phyloP scores from a whole-genome alignment of 2,113 vertebrate genomes.

The Megaceryle torquata region DNA sequence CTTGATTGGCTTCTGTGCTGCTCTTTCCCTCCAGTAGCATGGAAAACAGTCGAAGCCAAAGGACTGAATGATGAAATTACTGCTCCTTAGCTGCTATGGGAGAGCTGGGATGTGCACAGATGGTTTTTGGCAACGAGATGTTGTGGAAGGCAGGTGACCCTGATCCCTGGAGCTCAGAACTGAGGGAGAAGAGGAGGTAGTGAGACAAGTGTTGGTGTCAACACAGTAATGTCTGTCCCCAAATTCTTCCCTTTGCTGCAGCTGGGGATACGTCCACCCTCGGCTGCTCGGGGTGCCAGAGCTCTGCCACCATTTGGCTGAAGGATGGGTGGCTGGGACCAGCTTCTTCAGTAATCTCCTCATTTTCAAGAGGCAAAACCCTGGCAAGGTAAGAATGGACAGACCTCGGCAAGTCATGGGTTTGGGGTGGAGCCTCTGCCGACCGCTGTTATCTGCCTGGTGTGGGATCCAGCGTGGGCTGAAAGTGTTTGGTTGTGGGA shows the following conservation, averaged over 20 bases:
- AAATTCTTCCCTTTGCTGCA: constrained; percentile 41
- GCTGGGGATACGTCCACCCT: constrained; percentile 94
- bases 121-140: background rate
- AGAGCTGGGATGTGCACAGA: background rate
- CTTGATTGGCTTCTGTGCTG: background rate
- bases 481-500: accelerated
- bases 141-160: background rate
- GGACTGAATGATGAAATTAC: background rate
- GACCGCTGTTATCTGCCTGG: background rate
- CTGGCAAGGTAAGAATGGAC: constrained; percentile 86
- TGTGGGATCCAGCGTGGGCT: background rate
- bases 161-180: background rate
- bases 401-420: background rate
- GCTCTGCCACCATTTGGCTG: constrained; percentile 89
- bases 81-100: background rate
- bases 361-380: constrained; percentile 87
- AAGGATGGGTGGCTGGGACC: constrained; percentile 84
- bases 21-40: background rate
- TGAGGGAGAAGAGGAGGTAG: background rate
- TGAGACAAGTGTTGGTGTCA: background rate
- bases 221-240: background rate
- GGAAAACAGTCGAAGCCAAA: background rate
- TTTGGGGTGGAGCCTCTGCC: background rate
- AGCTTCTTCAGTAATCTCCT: constrained; percentile 78
- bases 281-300: constrained; percentile 89